Conservation (phyloP, 2,888 invertebrate genomes). For the Hoplodrina blanda region DNA sequence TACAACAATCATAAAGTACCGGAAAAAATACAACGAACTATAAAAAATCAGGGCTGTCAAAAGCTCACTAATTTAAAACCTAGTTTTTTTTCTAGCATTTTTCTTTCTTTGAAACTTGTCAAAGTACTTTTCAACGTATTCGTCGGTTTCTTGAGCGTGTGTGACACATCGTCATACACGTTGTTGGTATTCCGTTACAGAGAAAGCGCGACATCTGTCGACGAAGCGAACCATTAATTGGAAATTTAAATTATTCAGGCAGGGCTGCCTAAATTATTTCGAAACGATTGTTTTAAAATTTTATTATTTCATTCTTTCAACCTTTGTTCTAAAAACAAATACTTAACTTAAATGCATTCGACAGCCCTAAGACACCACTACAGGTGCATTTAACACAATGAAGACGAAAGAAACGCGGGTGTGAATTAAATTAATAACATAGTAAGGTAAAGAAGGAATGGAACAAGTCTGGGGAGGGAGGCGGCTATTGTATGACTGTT, state of each 20-base stretch:
- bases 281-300: not conserved
- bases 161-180: slow-evolving; percentile 60
- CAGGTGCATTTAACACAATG: slow-evolving; percentile 65
- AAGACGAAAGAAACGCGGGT: slow-evolving; percentile 65
- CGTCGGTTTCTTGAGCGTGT: slow-evolving; percentile 7
- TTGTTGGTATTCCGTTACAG: slow-evolving; percentile 67
- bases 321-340: not conserved
- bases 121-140: not conserved
- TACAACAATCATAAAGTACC: not conserved
- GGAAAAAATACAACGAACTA: not conserved
- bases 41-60: not conserved
- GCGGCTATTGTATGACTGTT: slow-evolving; percentile 1
- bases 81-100: not conserved
- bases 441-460: slow-evolving; percentile 36
- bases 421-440: slow-evolving; percentile 73
- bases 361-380: slow-evolving; percentile 51
- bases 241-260: slow-evolving; percentile 15
- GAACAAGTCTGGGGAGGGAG: not conserved
- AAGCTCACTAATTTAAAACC: not conserved
- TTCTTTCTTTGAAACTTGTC: not conserved
- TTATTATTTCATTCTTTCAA: not conserved
- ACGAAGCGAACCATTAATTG: slow-evolving; percentile 18
- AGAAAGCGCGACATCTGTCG: slow-evolving; percentile 74
- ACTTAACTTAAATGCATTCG: not conserved
- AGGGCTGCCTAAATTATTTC: slow-evolving; percentile 21